Percentiles rank a stretch among this genome's conserved stretches.
Evolutionary conservation across 2,888 invertebrate genomes (phyloP).

Genomic region (Pseudococcus longispinus): DNA sequence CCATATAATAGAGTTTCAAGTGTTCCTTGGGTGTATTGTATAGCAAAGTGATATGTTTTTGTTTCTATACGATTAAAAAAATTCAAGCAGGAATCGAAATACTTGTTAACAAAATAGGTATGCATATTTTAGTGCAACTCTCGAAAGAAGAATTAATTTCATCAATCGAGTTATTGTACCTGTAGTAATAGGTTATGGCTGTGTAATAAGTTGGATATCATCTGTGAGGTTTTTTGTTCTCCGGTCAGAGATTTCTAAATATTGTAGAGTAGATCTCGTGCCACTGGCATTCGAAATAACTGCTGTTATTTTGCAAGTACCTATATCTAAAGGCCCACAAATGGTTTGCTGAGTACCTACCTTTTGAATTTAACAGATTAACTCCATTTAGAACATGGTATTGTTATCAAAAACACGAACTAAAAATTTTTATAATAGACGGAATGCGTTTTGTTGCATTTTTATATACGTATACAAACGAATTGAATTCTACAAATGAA

Average conservation of each 20-base stretch:
- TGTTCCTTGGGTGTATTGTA: neutral
- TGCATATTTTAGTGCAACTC: no score
- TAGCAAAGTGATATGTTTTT: neutral
- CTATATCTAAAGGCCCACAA: neutral
- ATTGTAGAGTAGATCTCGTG: neutral
- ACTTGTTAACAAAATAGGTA: neutral
- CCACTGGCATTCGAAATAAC: neutral
- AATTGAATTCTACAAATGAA: neutral
- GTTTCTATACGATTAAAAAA: neutral
- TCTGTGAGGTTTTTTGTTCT: neutral
- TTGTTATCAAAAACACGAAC: neutral
- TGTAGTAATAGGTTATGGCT: no score
- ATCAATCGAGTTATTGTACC: no score
- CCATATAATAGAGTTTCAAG: neutral
- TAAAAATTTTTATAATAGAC: neutral
- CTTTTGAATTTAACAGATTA: neutral
- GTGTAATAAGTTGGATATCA: neutral
- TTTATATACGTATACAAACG: neutral
- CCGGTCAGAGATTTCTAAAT: neutral
- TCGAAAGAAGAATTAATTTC: no score
- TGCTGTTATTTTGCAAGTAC: neutral
- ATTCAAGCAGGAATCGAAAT: neutral
- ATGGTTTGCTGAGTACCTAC: neutral
- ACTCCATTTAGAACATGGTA: no score
- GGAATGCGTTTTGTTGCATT: neutral